Conservation (phyloP, 2,797 vertebrate species). For the Gymnocypris eckloni region DNA sequence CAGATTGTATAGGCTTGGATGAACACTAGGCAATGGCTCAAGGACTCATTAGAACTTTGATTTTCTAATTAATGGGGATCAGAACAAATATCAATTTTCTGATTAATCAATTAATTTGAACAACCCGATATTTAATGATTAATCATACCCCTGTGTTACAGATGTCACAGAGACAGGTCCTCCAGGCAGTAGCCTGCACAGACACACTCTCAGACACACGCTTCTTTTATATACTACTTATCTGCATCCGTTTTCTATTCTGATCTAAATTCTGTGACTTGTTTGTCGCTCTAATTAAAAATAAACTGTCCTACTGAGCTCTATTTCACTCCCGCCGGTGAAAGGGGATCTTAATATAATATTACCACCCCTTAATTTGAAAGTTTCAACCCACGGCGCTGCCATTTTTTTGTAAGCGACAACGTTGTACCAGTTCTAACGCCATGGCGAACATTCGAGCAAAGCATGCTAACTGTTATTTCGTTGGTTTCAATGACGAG, state of each 20-base stretch:
- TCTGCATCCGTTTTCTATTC: background rate
- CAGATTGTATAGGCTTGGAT: constrained; percentile 27
- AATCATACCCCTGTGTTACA: background rate
- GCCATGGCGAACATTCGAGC: too few species aligned
- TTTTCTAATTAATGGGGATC: constrained; percentile 51
- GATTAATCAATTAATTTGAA: constrained; percentile 17
- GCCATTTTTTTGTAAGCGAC: too few species aligned
- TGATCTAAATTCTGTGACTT: background rate
- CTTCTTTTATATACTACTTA: background rate
- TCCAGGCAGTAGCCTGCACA: background rate
- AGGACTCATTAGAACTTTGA: constrained; percentile 5
- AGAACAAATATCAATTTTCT: background rate
- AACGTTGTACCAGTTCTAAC: too few species aligned
- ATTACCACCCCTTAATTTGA: too few species aligned
- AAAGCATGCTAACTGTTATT: too few species aligned
- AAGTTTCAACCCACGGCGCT: too few species aligned
- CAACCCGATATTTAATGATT: background rate
- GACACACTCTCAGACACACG: background rate
- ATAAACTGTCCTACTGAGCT: background rate
- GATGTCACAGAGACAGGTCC: background rate
- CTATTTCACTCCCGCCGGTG: too few species aligned
- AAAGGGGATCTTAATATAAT: too few species aligned
- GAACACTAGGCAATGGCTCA: background rate
- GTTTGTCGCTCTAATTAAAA: background rate
- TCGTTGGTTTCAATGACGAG: too few species aligned